Conservation (phyloP, 2,888 invertebrate species). For the Empis stercorea region DNA sequence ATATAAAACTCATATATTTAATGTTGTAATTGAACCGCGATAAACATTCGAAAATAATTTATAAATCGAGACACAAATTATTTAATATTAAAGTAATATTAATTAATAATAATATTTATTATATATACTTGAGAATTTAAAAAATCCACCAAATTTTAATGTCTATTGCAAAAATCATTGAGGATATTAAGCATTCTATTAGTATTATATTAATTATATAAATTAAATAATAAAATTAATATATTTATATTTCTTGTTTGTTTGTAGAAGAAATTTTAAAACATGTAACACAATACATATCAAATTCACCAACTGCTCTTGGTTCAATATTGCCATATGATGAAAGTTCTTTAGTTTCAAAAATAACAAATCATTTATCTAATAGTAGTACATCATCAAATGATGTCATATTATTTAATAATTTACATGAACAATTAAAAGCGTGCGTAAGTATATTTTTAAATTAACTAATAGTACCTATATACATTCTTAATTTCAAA, state of each 20-base stretch:
- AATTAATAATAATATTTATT: neutral
- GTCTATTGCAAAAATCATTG: slow-evolving; percentile 4
- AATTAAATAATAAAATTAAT: too few relatives aligned
- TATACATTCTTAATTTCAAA: too few relatives aligned
- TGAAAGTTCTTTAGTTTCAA: slow-evolving; percentile 22
- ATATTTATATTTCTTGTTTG: neutral
- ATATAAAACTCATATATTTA: too few relatives aligned
- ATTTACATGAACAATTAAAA: slow-evolving; percentile 24
- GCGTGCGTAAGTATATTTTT: slow-evolving; percentile 19
- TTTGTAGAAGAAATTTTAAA: slow-evolving; percentile 23
- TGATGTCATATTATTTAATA: slow-evolving; percentile 22
- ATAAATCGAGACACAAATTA: neutral
- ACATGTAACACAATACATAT: slow-evolving; percentile 25
- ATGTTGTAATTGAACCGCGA: too few relatives aligned
- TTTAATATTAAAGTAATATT: neutral
- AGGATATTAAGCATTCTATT: slow-evolving; percentile 8
- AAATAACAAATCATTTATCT: slow-evolving; percentile 22
- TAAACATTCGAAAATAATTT: too few relatives aligned
- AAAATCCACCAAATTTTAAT: slow-evolving; percentile 1
- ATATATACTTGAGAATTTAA: too few relatives aligned
- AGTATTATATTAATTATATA: neutral
- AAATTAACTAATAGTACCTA: too few relatives aligned
- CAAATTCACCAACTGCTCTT: slow-evolving; percentile 22
- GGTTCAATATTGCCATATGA: slow-evolving; percentile 20
- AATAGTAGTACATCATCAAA: slow-evolving; percentile 14